phyloP scores from a whole-genome alignment of 2,113 vertebrate species.

The Seriola aureovittata region DNA sequence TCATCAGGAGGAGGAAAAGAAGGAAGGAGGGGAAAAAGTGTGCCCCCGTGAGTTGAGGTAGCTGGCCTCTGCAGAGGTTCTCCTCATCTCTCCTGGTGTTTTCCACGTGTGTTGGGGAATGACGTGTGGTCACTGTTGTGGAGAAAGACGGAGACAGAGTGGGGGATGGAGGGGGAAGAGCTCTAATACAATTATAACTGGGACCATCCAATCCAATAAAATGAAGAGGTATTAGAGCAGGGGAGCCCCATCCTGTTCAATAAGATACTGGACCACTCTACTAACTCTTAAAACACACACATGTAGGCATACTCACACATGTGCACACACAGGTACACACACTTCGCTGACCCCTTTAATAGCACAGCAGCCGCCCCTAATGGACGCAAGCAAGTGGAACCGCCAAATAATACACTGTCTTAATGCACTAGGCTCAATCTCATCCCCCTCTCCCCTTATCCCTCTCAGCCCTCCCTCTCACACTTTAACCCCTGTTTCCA shows the following conservation, averaged over 20 bases:
- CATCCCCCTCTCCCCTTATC: constrained; percentile 72
- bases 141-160: constrained; percentile 48
- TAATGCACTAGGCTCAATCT: constrained; percentile 84
- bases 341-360: constrained; percentile 83
- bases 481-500: constrained; percentile 77
- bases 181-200: constrained; percentile 83
- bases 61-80: constrained; percentile 43
- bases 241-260: constrained; percentile 80
- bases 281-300: constrained; percentile 77
- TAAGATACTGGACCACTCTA: constrained; percentile 80
- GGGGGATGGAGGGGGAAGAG: constrained; percentile 41
- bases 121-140: constrained; percentile 59
- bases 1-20: constrained; percentile 27
- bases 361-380: constrained; percentile 80
- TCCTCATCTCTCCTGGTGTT: constrained; percentile 39
- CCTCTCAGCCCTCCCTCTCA: constrained; percentile 68
- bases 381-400: constrained; percentile 83
- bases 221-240: constrained; percentile 82
- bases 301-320: constrained; percentile 39
- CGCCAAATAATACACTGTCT: constrained; percentile 84
- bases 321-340: constrained; percentile 69
- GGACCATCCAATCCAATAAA: constrained; percentile 85
- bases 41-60: constrained; percentile 8
- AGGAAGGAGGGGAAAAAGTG: constrained; percentile 8
- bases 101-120: constrained; percentile 25